These are phyloP conservation scores for Euwallacea fornicatus DNA, from an alignment of 1,140 invertebrate species.

Conservation along the genomic window DNA sequence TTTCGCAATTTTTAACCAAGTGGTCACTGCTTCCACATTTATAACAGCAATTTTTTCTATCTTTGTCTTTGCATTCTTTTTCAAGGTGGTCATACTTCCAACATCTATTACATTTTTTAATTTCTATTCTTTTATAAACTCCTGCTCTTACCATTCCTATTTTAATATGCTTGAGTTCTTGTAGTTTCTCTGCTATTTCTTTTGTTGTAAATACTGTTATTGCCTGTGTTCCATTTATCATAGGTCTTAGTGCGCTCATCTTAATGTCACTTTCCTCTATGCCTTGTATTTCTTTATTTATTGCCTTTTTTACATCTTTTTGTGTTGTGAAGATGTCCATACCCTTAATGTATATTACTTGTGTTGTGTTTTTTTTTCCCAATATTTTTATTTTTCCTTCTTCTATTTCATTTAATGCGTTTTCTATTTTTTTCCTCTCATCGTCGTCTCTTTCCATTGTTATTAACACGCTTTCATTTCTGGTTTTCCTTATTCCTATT, in stretches of 20 bases:
- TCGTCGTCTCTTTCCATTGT: conserved; percentile 9
- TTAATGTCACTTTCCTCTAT: not conserved
- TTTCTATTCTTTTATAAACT: conserved; percentile 25
- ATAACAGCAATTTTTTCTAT: conserved; percentile 4
- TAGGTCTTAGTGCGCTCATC: conserved; percentile 23
- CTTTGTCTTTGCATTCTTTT: not conserved
- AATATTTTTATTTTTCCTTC: not conserved
- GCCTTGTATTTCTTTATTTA: conserved; percentile 2
- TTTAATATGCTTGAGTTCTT: conserved; percentile 1
- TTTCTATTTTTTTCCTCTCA: not conserved
- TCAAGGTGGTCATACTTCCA: conserved; percentile 11
- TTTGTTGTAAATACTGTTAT: conserved; percentile 13
- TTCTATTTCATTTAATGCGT: conserved; percentile 6
- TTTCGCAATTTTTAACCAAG: conserved; percentile 6
- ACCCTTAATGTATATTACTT: conserved; percentile 13
- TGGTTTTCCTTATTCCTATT: conserved; percentile 18
- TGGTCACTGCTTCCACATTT: conserved; percentile 2
- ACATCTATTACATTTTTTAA: conserved; percentile 8
- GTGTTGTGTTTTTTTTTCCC: not conserved
- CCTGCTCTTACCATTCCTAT: conserved; percentile 26
- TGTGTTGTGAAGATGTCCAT: conserved; percentile 21
- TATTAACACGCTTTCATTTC: conserved; percentile 25
- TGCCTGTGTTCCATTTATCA: conserved; percentile 14
- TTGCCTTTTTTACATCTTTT: conserved; percentile 23
- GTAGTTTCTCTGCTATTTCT: not conserved